Evolutionary conservation across 1,140 invertebrate genomes (phyloP).

Genomic region (Bicyclus anynana): DNA sequence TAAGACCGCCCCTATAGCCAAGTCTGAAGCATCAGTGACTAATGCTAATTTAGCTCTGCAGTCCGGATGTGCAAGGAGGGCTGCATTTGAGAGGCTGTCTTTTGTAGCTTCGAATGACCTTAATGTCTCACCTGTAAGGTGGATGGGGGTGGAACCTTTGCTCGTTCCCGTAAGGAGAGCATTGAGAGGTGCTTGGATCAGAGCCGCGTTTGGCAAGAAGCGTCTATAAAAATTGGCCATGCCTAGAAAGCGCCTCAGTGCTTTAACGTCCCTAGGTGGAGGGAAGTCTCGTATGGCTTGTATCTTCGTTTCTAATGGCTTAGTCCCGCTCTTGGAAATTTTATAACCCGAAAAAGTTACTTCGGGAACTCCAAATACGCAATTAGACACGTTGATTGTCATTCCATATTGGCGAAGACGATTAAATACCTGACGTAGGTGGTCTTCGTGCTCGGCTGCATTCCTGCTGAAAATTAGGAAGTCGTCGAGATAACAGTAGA

Average conservation of each 20-base stretch:
- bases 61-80: not conserved
- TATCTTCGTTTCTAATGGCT: not conserved
- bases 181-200: no score
- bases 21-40: not conserved
- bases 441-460: not conserved
- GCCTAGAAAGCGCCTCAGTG: not conserved
- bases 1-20: no score
- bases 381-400: not conserved
- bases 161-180: not conserved
- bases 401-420: not conserved
- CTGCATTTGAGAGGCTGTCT: no score
- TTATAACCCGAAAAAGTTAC: not conserved
- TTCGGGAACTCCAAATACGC: not conserved
- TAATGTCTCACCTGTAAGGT: not conserved
- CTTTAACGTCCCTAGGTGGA: not conserved
- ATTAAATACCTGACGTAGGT: not conserved
- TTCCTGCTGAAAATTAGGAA: not conserved
- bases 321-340: not conserved
- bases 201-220: not conserved
- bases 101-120: not conserved
- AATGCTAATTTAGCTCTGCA: not conserved
- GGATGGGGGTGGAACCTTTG: not conserved
- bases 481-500: not conserved
- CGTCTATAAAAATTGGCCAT: not conserved
- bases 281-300: no score